Percentiles rank a stretch among this genome's conserved stretches.
These are phyloP conservation scores for Sceloporus tristichus DNA, from an alignment of 2,113 vertebrate genomes.

Conservation along the genomic window DNA sequence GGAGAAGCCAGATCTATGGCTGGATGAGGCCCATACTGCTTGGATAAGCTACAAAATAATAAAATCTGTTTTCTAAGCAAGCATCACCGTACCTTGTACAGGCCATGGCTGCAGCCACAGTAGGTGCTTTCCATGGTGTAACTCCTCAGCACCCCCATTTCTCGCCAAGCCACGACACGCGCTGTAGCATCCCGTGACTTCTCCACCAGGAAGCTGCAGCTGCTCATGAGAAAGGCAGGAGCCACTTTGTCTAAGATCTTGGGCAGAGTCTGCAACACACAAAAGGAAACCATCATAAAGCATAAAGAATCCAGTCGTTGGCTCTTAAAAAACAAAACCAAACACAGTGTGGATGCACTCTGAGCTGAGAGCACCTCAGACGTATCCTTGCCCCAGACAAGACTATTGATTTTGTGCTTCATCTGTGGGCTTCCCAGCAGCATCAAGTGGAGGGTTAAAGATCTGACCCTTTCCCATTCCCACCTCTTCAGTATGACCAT, in stretches of 20 bases:
- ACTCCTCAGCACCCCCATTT: conserved; percentile 90
- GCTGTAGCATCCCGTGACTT: conserved; percentile 91
- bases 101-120: conserved; percentile 91
- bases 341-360: not conserved
- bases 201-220: conserved; percentile 93
- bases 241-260: conserved; percentile 92
- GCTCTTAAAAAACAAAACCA: not conserved
- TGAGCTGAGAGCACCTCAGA: no score
- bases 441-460: no score
- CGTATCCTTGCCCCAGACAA: no score
- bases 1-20: not conserved
- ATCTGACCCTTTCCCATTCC: no score
- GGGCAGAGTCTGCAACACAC: conserved; percentile 83
- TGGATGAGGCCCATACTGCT: not conserved
- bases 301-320: not conserved
- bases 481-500: no score
- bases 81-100: conserved; percentile 84
- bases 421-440: no score
- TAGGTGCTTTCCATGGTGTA: conserved; percentile 97
- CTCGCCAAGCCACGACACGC: conserved; percentile 91
- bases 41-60: not conserved
- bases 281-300: conserved; percentile 2
- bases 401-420: no score
- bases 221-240: conserved; percentile 90
- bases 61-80: not conserved